Evolutionary conservation across 2,113 vertebrate genomes (phyloP).

Genomic region (Stictonetta naevosa): DNA sequence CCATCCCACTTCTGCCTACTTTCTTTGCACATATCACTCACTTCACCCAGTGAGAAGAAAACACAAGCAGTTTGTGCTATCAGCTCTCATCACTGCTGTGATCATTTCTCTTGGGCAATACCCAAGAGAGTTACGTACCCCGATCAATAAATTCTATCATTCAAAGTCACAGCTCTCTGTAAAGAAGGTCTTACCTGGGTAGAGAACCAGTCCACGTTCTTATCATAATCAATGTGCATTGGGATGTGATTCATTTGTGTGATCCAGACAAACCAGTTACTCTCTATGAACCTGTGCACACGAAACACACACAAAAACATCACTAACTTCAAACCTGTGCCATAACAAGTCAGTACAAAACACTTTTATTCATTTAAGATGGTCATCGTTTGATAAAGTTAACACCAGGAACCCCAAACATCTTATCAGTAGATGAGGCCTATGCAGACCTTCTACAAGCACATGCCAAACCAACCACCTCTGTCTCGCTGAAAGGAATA

Average conservation of each 20-base stretch:
- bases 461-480: not conserved
- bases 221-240: constrained; percentile 81
- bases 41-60: not conserved
- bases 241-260: constrained; percentile 81
- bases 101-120: not conserved
- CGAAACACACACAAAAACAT: not conserved
- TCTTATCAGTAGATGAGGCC: not conserved
- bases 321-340: not conserved
- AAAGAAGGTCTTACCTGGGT: constrained; percentile 75
- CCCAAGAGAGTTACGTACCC: not conserved
- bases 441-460: not conserved
- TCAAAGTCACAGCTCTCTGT: not conserved
- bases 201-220: constrained; percentile 82
- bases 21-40: not conserved
- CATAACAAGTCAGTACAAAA: not conserved
- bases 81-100: not conserved
- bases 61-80: not conserved
- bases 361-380: not conserved
- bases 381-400: not conserved
- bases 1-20: not conserved
- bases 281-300: constrained; percentile 75
- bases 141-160: not conserved
- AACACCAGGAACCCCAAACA: not conserved
- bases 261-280: constrained; percentile 83
- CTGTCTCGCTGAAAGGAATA: not conserved